phyloP scores from a whole-genome alignment of 2,113 vertebrate genomes.

The Phylloscopus trochilus region DNA sequence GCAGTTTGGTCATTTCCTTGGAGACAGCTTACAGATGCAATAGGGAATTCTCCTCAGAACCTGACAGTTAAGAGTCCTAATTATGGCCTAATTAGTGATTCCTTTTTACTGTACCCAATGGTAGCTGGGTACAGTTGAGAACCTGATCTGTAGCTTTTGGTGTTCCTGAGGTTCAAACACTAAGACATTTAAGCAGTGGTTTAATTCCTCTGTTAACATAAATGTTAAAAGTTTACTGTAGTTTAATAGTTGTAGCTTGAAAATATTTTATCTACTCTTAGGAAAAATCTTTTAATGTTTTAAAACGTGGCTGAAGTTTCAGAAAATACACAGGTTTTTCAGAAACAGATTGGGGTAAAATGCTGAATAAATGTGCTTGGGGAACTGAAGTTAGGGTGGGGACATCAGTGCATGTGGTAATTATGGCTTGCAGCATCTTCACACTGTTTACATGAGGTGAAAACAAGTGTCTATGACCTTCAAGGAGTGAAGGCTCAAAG shows the following conservation, averaged over 20 bases:
- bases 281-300: not conserved
- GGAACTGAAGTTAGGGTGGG: not conserved
- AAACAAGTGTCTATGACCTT: not conserved
- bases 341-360: not conserved
- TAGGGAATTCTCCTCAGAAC: not conserved
- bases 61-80: not conserved
- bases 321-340: not conserved
- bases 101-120: not conserved
- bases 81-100: not conserved
- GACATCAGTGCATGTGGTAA: not conserved
- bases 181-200: not conserved
- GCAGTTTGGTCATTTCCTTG: not conserved
- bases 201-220: not conserved
- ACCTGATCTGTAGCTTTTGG: not conserved
- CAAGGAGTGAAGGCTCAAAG: not conserved
- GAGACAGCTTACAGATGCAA: not conserved
- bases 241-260: not conserved
- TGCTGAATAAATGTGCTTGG: not conserved
- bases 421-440: not conserved
- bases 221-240: not conserved
- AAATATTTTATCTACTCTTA: not conserved
- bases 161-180: not conserved
- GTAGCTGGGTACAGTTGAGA: not conserved
- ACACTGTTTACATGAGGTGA: not conserved
- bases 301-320: not conserved